phyloP scores from a whole-genome alignment of 23 tunicate species.

The Diplosoma virens region DNA sequence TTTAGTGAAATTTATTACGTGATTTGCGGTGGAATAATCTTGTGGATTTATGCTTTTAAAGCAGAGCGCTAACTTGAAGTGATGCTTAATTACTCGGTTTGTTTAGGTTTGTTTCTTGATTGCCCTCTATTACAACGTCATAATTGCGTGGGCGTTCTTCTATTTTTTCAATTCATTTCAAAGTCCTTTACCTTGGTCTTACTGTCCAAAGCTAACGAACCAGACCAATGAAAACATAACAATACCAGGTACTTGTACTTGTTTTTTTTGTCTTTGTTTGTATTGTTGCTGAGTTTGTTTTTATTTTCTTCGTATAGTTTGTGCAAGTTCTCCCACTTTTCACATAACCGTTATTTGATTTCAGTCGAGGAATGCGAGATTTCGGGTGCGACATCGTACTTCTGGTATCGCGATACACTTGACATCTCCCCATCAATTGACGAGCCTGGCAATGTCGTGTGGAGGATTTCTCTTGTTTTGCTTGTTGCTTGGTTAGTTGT shows the following conservation, averaged over 20 bases:
- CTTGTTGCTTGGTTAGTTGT: slow-evolving; percentile 85
- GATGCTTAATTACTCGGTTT: background rate
- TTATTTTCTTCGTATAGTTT: background rate
- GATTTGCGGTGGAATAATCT: too few relatives aligned
- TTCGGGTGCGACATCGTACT: slow-evolving; percentile 85
- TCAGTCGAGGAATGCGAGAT: slow-evolving; percentile 57
- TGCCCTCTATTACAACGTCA: slow-evolving; percentile 90
- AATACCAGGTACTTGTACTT: too few relatives aligned
- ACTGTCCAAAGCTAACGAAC: slow-evolving; percentile 45
- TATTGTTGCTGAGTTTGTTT: too few relatives aligned
- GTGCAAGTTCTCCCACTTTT: background rate
- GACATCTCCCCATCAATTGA: slow-evolving; percentile 75
- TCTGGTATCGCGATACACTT: slow-evolving; percentile 88
- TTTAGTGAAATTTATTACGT: too few relatives aligned
- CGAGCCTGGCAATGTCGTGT: slow-evolving; percentile 62
- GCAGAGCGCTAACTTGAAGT: too few relatives aligned
- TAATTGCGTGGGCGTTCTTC: slow-evolving; percentile 86
- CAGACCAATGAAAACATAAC: slow-evolving; percentile 1
- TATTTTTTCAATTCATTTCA: slow-evolving; percentile 80
- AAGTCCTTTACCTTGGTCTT: slow-evolving; percentile 62
- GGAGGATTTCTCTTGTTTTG: slow-evolving; percentile 76
- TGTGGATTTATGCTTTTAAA: too few relatives aligned
- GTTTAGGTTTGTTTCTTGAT: slow-evolving; percentile 83
- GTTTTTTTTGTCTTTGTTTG: too few relatives aligned
- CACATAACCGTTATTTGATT: background rate